Evolutionary conservation across 2,797 vertebrate genomes (phyloP).

Genomic region (Enoplosus armatus): DNA sequence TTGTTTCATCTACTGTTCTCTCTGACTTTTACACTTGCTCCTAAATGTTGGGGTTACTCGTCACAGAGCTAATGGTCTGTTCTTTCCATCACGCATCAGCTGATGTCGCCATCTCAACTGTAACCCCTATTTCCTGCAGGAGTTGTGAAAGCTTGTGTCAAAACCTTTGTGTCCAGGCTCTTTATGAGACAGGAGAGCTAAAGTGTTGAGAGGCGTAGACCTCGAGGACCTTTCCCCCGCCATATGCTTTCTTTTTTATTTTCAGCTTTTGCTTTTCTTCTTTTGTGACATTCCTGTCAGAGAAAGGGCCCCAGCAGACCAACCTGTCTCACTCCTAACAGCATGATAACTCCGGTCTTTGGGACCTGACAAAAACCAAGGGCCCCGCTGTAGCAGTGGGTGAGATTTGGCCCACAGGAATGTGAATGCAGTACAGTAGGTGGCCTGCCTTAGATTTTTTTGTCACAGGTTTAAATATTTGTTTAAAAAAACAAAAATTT

Average conservation of each 20-base stretch:
- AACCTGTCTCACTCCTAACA: conserved; percentile 69
- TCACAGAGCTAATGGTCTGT: conserved; percentile 40
- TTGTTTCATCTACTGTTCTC: background rate
- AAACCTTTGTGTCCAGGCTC: conserved; percentile 63
- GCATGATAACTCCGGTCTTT: conserved; percentile 60
- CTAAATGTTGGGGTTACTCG: conserved; percentile 21
- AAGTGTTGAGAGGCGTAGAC: conserved; percentile 66
- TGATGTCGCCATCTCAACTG: conserved; percentile 59
- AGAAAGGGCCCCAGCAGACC: conserved; percentile 62
- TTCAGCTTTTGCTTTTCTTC: conserved; percentile 64
- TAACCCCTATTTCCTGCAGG: conserved; percentile 63
- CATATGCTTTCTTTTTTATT: conserved; percentile 46
- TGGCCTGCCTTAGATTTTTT: conserved; percentile 1
- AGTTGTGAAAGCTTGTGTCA: conserved; percentile 70
- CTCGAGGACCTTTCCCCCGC: conserved; percentile 67
- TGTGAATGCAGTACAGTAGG: conserved; percentile 34
- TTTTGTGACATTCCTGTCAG: conserved; percentile 72
- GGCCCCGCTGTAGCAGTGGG: conserved; percentile 35
- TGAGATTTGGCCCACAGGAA: conserved; percentile 50
- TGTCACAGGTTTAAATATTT: background rate
- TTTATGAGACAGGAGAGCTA: conserved; percentile 69
- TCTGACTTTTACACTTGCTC: conserved; percentile 8
- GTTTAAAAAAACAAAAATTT: conserved; percentile 11
- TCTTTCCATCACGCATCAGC: conserved; percentile 56
- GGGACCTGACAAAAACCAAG: conserved; percentile 49